Conservation (phyloP, 2,113 vertebrate species). For the Pterocles orientalis region DNA sequence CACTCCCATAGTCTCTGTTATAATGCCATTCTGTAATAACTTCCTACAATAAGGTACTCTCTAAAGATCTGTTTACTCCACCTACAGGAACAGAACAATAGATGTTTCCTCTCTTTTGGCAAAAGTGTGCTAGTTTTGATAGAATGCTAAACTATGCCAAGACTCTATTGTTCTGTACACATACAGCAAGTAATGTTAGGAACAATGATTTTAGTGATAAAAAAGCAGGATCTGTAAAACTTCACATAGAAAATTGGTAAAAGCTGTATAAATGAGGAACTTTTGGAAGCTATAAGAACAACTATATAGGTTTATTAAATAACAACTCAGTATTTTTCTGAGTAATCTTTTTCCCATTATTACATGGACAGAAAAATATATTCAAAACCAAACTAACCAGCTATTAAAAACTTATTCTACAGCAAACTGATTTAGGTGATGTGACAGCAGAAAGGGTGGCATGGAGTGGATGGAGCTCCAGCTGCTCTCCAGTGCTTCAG, state of each 20-base stretch:
- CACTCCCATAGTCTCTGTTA: background rate
- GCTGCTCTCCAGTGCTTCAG: background rate
- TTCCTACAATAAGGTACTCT: conserved; percentile 1
- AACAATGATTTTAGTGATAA: background rate
- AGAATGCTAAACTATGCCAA: background rate
- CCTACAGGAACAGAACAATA: background rate
- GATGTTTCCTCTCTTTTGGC: background rate
- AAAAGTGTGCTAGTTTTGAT: background rate
- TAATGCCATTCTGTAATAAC: background rate
- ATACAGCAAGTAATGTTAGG: background rate
- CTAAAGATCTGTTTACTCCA: background rate
- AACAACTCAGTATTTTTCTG: background rate
- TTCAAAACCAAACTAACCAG: background rate
- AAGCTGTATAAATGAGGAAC: background rate
- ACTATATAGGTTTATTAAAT: background rate
- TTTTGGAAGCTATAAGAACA: background rate
- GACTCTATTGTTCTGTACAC: background rate
- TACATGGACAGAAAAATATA: accelerated
- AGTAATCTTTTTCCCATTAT: background rate
- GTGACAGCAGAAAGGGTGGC: background rate
- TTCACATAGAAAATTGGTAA: background rate
- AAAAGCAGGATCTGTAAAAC: background rate
- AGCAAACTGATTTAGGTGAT: background rate
- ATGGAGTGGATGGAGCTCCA: background rate
- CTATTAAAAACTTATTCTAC: background rate